phyloP scores from a whole-genome alignment of 2,113 vertebrate genomes.

The Mesembrinibis cayennensis region DNA sequence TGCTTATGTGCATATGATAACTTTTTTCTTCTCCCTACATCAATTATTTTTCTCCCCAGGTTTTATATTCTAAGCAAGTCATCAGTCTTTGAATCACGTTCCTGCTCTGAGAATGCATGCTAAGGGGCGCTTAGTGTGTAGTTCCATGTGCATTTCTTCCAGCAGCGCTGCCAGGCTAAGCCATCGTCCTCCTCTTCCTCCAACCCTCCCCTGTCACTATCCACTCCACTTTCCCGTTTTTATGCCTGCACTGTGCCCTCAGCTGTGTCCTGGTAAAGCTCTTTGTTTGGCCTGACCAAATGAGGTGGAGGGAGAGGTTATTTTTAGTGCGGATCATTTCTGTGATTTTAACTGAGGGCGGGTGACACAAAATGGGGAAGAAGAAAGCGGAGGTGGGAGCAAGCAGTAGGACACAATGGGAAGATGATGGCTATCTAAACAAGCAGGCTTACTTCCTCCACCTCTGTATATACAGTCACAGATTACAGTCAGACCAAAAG shows the following conservation, averaged over 20 bases:
- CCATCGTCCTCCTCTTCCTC: background rate
- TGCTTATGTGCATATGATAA: background rate
- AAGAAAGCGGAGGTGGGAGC: background rate
- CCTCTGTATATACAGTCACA: background rate
- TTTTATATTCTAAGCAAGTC: background rate
- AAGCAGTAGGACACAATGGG: background rate
- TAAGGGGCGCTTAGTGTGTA: background rate
- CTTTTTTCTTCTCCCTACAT: background rate
- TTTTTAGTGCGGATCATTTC: background rate
- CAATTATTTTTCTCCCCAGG: background rate
- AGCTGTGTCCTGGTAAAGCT: background rate
- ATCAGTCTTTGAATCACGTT: background rate
- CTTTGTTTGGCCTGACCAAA: background rate
- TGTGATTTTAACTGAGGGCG: background rate
- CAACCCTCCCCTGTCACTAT: background rate
- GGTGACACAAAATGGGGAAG: background rate
- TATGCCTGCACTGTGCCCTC: background rate
- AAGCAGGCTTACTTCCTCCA: background rate
- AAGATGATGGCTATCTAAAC: background rate
- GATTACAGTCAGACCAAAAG: background rate
- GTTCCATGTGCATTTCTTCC: background rate
- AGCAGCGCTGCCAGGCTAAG: background rate
- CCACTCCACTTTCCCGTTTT: background rate
- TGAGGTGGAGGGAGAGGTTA: conserved; percentile 8
- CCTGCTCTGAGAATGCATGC: background rate